Base-by-base conservation (phyloP, 92 coral and sea anemone species). In the Epizoanthus illoricatus region DNA sequence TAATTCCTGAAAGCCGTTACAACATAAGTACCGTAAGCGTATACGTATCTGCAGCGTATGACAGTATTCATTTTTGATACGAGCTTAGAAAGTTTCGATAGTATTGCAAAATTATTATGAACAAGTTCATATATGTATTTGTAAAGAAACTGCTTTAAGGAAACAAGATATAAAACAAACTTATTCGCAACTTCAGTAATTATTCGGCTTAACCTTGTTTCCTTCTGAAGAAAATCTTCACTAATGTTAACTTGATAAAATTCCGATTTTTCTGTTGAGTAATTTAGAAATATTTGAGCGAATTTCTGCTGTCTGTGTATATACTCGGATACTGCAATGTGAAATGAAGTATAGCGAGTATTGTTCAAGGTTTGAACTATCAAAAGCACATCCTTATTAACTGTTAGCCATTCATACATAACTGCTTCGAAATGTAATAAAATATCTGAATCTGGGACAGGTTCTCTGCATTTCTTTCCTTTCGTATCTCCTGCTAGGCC, bases 41-140 rank as follows among this genome's bases (percentile, higher is more conserved):
- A 70, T 1, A 70, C 74, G 54, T 70, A 70, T 40, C 74, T 70
- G 45, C 74, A 70, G 11, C 74, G 9, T 1, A 42, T 70, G 16
- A 70, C 0, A 18, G 9, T 18, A 12, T 70, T 70, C 10, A 70
- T 1, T 19, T 4, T 70, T 70, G 5, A 16, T 40, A 70, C 19
- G 10, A 40, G 23, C 3, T 1, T 41, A 4, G 4, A 1, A 0
- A 70, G 1, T 23, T 42, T 70, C 6, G 6, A 40, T 17, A 70
- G 11, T 5, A 15, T 12, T 70, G n/a, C 45, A 70, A 42, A 6
- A 70, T 70, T 19, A 39, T 7, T 70, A 45, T 40, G 74, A 19
- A 9, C 74, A 70, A 70, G 45, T 9, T 28, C 15, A 45, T 70
- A 40, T 0, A 42, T 40, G 74, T 70, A 54, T 70, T 70, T 70